Evolutionary conservation across 1,140 invertebrate genomes (phyloP).

Genomic region (Matsumurasca onukii): DNA sequence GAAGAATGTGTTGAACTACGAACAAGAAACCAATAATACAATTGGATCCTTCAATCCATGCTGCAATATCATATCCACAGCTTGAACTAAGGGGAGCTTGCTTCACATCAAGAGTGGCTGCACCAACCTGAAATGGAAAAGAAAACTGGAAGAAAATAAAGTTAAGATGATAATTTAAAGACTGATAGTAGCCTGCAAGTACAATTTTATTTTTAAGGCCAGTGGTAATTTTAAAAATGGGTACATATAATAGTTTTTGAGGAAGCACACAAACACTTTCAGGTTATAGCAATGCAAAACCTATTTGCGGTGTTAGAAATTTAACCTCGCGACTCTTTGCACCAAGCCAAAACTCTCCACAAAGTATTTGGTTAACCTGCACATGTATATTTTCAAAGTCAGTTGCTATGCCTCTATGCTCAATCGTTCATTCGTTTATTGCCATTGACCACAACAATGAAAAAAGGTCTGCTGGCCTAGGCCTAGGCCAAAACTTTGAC

Average conservation of each 20-base stretch:
- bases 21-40: constrained; percentile 14
- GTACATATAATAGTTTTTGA: not conserved
- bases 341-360: too few species aligned
- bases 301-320: too few species aligned
- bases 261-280: not conserved
- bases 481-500: too few species aligned
- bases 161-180: constrained; percentile 31
- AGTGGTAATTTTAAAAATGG: not conserved
- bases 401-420: too few species aligned
- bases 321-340: too few species aligned
- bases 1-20: constrained; percentile 15
- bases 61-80: constrained; percentile 1
- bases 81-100: not conserved
- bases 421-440: too few species aligned
- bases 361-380: too few species aligned
- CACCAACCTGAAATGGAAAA: too few species aligned
- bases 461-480: too few species aligned
- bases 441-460: too few species aligned
- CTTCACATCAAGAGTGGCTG: constrained; percentile 8
- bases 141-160: too few species aligned
- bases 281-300: not conserved
- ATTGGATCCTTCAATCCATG: constrained; percentile 19
- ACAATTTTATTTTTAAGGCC: not conserved
- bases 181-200: not conserved
- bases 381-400: too few species aligned